A percentile compares a stretch with the other conserved stretches of the same genome.
These are phyloP conservation scores for Frankliniella fusca DNA, from an alignment of 2,888 invertebrate species.

Conservation along the genomic window DNA sequence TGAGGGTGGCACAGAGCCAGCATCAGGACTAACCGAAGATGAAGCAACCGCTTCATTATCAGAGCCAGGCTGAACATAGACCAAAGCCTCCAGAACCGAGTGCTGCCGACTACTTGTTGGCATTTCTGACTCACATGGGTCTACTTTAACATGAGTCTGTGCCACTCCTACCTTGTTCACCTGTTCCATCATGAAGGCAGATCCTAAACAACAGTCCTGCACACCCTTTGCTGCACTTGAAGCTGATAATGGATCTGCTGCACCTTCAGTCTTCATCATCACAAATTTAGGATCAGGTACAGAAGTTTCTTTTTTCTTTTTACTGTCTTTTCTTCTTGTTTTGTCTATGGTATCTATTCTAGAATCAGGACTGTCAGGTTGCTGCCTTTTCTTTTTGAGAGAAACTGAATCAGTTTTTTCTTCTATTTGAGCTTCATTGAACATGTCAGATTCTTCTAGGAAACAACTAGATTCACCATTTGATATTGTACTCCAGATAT, in stretches of 20 bases:
- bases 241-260: not conserved
- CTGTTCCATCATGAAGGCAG: conserved; percentile 9
- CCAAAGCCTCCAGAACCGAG: not conserved
- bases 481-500: conserved; percentile 40
- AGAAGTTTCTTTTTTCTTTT: not conserved
- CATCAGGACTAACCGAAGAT: not conserved
- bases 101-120: conserved; percentile 12
- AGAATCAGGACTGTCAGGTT: not conserved
- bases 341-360: not conserved
- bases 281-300: conserved; percentile 6
- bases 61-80: not conserved
- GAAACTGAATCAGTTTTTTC: not conserved
- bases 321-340: not conserved
- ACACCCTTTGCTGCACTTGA: not conserved
- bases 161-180: not conserved
- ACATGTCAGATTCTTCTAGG: not conserved
- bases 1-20: not conserved
- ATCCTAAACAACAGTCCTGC: conserved; percentile 15
- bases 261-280: conserved; percentile 18
- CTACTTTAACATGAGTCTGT: not conserved
- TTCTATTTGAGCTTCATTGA: not conserved
- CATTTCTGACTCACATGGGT: not conserved
- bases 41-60: conserved; percentile 17
- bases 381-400: not conserved
- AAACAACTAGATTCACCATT: not conserved